A percentile compares a stretch with the other conserved stretches of the same genome.
phyloP scores from a whole-genome alignment of 2,797 vertebrate genomes.

The Pteropus rufus region DNA sequence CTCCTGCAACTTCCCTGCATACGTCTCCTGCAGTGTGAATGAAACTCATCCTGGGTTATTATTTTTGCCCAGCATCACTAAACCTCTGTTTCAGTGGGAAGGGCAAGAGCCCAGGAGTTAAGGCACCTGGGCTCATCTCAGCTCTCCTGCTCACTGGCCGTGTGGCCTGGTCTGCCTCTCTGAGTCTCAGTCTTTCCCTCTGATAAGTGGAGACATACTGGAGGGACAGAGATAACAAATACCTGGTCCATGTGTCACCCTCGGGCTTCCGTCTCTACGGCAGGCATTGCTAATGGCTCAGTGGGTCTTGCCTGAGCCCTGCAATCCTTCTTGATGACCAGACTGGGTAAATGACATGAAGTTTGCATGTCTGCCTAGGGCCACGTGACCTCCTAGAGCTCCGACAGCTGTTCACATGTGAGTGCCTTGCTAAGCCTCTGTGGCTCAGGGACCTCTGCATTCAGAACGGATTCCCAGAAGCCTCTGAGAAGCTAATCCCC shows the following conservation, averaged over 20 bases:
- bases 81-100: neutral
- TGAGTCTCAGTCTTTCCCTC: neutral
- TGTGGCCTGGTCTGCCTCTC: neutral
- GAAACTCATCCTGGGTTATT: neutral
- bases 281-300: neutral
- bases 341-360: neutral
- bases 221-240: neutral
- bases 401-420: neutral
- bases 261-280: neutral
- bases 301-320: neutral
- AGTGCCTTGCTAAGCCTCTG: neutral
- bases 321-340: neutral
- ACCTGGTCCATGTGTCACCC: rapidly evolving
- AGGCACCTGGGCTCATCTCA: neutral
- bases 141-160: neutral
- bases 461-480: neutral
- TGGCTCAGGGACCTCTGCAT: neutral
- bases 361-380: neutral
- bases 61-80: neutral
- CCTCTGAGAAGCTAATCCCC: neutral
- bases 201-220: neutral
- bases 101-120: neutral
- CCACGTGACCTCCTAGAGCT: neutral
- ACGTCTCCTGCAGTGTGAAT: too few relatives aligned
- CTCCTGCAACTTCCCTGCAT: neutral